These are phyloP conservation scores for Coluber constrictor DNA, from an alignment of 2,797 vertebrate species.

Conservation along the genomic window DNA sequence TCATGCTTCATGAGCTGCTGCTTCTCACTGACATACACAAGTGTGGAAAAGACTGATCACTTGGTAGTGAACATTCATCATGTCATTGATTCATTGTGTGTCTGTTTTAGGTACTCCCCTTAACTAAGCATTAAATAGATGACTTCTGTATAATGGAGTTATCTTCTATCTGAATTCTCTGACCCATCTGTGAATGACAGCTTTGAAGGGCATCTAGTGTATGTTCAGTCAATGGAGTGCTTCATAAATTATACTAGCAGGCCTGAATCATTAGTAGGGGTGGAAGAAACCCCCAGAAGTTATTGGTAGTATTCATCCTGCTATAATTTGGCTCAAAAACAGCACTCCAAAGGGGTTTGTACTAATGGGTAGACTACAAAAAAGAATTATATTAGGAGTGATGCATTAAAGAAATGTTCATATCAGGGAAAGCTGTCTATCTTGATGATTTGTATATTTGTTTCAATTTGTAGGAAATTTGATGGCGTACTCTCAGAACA, in stretches of 20 bases:
- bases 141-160: neutral
- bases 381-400: neutral
- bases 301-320: neutral
- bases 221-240: neutral
- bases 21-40: neutral
- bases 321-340: neutral
- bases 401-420: neutral
- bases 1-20: neutral
- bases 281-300: neutral
- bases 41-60: neutral
- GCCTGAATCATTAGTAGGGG: neutral
- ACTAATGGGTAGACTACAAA: neutral
- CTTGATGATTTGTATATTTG: neutral
- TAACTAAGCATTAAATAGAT: neutral
- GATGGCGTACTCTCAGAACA: neutral
- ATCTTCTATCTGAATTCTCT: neutral
- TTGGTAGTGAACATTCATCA: slow-evolving; percentile 9
- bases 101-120: slow-evolving; percentile 5
- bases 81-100: neutral
- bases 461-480: neutral
- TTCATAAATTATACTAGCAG: neutral
- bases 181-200: neutral
- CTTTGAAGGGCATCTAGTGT: slow-evolving; percentile 15
- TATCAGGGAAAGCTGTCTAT: neutral
- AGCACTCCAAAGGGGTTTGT: neutral